Conservation (phyloP, 2,113 vertebrate species). For the Pogona vitticeps region DNA sequence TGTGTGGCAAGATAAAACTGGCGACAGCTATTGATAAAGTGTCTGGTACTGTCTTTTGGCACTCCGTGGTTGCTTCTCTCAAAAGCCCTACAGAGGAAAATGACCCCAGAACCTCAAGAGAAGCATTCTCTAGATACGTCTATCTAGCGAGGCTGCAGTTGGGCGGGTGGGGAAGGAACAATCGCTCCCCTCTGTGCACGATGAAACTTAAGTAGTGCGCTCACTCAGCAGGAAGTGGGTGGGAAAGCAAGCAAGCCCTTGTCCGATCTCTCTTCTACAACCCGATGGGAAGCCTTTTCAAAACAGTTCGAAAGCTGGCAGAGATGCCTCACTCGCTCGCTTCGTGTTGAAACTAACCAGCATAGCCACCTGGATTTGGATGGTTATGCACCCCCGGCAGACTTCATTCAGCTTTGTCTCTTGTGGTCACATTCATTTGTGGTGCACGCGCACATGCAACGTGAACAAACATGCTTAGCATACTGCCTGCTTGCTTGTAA, state of each 20-base stretch:
- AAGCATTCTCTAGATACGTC: constrained; percentile 18
- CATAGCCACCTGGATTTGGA: accelerated
- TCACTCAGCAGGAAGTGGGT: accelerated
- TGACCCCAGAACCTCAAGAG: constrained; percentile 7
- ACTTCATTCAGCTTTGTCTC: too few species aligned
- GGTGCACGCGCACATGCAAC: too few species aligned
- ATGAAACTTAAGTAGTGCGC: accelerated
- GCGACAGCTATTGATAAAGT: constrained; percentile 48
- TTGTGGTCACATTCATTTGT: background rate
- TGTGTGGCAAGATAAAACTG: constrained; percentile 57
- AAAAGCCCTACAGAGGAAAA: constrained; percentile 37
- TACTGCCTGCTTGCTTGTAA: too few species aligned
- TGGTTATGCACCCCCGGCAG: too few species aligned
- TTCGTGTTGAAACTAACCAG: background rate
- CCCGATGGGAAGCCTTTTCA: accelerated
- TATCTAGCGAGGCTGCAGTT: background rate
- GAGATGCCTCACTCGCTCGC: accelerated
- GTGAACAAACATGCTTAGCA: too few species aligned
- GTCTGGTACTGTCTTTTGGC: constrained; percentile 54
- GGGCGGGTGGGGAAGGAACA: background rate
- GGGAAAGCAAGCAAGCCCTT: accelerated
- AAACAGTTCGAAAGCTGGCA: accelerated
- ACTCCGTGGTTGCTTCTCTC: background rate
- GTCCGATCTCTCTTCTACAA: accelerated
- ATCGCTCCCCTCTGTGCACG: background rate